phyloP scores from a whole-genome alignment of 1,140 invertebrate species.

The Philotrypesis tridentata region DNA sequence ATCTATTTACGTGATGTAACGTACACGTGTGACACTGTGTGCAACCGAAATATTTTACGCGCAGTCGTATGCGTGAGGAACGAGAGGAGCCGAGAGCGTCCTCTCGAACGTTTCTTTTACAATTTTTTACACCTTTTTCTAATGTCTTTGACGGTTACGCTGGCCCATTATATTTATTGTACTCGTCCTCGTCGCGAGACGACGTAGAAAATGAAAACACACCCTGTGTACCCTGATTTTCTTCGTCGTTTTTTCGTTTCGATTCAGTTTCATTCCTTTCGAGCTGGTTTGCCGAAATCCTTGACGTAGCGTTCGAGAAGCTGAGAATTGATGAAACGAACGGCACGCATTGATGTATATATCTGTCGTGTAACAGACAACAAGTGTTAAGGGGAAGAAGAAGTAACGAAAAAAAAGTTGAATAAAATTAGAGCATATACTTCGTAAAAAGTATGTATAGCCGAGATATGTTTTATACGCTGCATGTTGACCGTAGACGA shows the following conservation, averaged over 20 bases:
- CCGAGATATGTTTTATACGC: constrained; percentile 74
- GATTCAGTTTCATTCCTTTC: neutral
- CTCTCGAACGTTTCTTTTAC: constrained; percentile 27
- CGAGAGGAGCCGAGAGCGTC: neutral
- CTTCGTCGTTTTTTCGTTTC: neutral
- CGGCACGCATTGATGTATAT: constrained; percentile 51
- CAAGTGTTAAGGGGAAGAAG: constrained; percentile 47
- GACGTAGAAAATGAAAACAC: neutral
- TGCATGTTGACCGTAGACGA: constrained; percentile 69
- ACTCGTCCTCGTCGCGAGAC: neutral
- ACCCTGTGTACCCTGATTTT: neutral
- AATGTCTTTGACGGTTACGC: constrained; percentile 4
- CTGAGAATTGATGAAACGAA: constrained; percentile 53
- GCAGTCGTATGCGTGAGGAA: neutral
- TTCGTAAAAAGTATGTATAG: constrained; percentile 60
- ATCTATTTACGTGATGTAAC: neutral
- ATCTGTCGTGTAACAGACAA: constrained; percentile 40
- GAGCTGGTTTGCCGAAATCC: constrained; percentile 47
- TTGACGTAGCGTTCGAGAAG: constrained; percentile 63
- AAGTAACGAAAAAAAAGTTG: constrained; percentile 53
- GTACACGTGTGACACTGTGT: neutral
- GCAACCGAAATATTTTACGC: neutral
- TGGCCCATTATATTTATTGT: neutral
- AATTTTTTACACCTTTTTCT: constrained; percentile 39
- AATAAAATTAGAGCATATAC: neutral